A percentile compares a stretch with the other conserved stretches of the same genome.
Evolutionary conservation across 2,113 vertebrate species (phyloP).

Genomic region (Protobothrops mucrosquamatus): DNA sequence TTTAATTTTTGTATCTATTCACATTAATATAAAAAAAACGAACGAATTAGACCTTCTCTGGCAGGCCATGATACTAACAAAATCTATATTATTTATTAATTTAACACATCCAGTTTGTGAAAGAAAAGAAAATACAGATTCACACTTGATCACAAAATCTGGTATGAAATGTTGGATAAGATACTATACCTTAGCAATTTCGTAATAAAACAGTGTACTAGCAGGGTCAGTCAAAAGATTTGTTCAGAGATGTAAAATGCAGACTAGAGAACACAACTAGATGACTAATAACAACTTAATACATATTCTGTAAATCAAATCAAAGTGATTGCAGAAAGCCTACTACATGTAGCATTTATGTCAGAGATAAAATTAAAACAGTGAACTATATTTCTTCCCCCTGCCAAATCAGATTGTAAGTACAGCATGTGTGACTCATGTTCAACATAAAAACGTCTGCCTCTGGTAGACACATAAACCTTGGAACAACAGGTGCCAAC

Average conservation of each 20-base stretch:
- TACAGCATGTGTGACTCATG: slow-evolving; percentile 31
- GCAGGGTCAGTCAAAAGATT: background rate
- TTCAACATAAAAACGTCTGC: slow-evolving; percentile 26
- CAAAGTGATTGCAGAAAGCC: background rate
- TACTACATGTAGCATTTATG: fast-evolving
- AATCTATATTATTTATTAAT: background rate
- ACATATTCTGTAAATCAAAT: background rate
- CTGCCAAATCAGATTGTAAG: background rate
- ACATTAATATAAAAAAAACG: background rate
- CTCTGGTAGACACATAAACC: slow-evolving; percentile 37
- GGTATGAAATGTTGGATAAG: background rate
- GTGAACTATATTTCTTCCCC: slow-evolving; percentile 16
- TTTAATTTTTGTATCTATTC: background rate
- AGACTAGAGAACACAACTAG: background rate
- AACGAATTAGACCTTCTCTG: background rate
- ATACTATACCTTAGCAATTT: background rate
- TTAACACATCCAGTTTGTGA: background rate
- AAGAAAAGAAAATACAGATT: background rate
- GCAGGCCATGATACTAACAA: background rate
- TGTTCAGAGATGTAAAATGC: background rate
- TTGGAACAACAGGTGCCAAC: slow-evolving; percentile 52
- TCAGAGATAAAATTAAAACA: slow-evolving; percentile 47
- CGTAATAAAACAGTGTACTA: background rate
- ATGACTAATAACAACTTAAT: background rate
- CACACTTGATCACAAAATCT: background rate